A percentile compares a stretch with the other conserved stretches of the same genome.
Conservation (phyloP, 2,888 invertebrate species). For the Pristionchus japonicus region DNA sequence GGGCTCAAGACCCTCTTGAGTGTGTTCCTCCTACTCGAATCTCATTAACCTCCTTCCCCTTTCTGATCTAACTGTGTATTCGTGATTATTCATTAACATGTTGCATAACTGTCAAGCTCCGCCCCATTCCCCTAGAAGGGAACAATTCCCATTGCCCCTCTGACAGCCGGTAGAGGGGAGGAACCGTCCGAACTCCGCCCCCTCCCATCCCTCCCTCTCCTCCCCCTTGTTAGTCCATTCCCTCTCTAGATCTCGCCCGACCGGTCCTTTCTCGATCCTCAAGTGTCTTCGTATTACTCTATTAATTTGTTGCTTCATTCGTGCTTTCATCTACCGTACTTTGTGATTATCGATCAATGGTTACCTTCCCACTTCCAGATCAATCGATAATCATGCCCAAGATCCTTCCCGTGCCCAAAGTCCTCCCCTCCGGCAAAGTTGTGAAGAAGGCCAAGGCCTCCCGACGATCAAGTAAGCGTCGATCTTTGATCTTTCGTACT, state of each 20-base stretch:
- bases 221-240: slow-evolving; percentile 11
- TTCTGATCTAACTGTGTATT: not conserved
- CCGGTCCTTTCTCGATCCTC: slow-evolving; percentile 11
- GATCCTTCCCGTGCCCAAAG: slow-evolving; percentile 38
- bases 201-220: not conserved
- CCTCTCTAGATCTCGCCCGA: not conserved
- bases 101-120: not conserved
- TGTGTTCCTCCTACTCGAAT: not conserved
- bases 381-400: not conserved
- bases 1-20: slow-evolving; percentile 27
- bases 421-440: slow-evolving; percentile 29
- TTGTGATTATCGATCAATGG: not conserved
- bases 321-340: not conserved
- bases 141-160: not conserved
- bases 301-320: not conserved
- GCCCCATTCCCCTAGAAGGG: not conserved
- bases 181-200: slow-evolving; percentile 14
- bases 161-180: slow-evolving; percentile 22
- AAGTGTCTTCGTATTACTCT: not conserved
- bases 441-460: slow-evolving; percentile 5
- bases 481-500: not conserved
- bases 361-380: too few species aligned
- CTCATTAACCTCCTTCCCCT: slow-evolving; percentile 19
- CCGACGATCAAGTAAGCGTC: not conserved
- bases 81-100: not conserved